phyloP scores from a whole-genome alignment of 2,888 invertebrate species.

The Parochlus steinenii region DNA sequence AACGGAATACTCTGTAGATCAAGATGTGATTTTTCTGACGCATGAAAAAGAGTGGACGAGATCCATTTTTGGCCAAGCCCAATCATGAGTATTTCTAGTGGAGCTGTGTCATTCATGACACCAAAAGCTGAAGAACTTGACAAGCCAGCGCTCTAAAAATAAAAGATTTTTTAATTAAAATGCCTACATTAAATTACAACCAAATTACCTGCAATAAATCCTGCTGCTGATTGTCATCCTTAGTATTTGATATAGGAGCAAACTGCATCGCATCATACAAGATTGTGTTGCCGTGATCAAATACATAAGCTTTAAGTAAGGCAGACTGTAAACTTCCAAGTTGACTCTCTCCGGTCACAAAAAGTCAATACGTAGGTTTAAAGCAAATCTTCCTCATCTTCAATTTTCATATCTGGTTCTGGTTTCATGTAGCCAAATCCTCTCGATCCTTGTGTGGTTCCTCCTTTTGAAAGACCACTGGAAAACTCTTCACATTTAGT shows the following conservation, averaged over 20 bases:
- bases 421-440: conserved; percentile 28
- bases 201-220: too few relatives aligned
- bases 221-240: conserved; percentile 14
- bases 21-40: conserved; percentile 62
- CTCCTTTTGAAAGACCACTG: conserved; percentile 18
- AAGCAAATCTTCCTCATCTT: conserved; percentile 88
- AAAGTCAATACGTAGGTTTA: conserved; percentile 83
- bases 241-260: conserved; percentile 37
- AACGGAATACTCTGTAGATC: conserved; percentile 77
- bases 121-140: conserved; percentile 12
- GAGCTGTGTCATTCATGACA: conserved; percentile 21
- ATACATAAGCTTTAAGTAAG: conserved; percentile 71
- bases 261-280: conserved; percentile 66
- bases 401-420: conserved; percentile 30
- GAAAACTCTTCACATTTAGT: conserved; percentile 31
- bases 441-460: conserved; percentile 16
- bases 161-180: conserved; percentile 1
- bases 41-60: conserved; percentile 65
- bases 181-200: conserved; percentile 15
- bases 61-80: conserved; percentile 73
- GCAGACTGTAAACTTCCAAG: conserved; percentile 83
- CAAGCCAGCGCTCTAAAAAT: conserved; percentile 10
- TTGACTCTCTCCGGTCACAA: conserved; percentile 72
- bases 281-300: conserved; percentile 43
- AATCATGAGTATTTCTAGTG: conserved; percentile 56